Percentiles rank a stretch among this genome's conserved stretches.
Evolutionary conservation across 2,797 vertebrate genomes (phyloP).

Genomic region (Ceyx erithaca): DNA sequence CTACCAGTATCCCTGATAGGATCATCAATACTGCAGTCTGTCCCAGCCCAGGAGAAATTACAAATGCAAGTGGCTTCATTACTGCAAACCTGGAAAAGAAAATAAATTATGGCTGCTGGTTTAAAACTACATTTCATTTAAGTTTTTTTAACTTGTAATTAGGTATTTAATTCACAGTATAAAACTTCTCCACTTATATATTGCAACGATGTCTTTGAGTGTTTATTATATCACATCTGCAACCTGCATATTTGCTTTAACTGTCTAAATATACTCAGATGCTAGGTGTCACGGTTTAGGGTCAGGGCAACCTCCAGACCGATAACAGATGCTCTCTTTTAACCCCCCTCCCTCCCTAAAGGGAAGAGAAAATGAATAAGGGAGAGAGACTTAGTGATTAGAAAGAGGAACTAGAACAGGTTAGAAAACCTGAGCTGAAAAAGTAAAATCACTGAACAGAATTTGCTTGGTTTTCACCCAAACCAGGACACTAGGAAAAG

Average conservation of each 20-base stretch:
- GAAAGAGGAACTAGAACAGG: too few relatives aligned
- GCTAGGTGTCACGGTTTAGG: not conserved
- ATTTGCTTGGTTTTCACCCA: too few relatives aligned
- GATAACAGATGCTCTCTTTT: too few relatives aligned
- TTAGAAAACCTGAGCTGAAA: too few relatives aligned
- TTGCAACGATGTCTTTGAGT: not conserved
- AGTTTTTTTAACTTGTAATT: not conserved
- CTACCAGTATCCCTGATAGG: conserved; percentile 85
- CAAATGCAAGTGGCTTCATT: conserved; percentile 98
- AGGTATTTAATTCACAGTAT: not conserved
- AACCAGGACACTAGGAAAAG: not conserved
- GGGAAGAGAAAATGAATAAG: too few relatives aligned
- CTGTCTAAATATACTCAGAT: not conserved
- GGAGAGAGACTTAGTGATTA: too few relatives aligned
- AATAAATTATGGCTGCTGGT: not conserved
- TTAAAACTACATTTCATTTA: not conserved
- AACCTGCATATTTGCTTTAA: not conserved
- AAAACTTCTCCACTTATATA: not conserved
- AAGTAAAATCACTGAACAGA: too few relatives aligned
- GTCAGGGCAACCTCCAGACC: too few relatives aligned
- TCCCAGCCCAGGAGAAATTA: conserved; percentile 94
- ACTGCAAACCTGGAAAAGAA: conserved; percentile 90
- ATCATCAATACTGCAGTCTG: conserved; percentile 98
- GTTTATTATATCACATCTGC: not conserved
- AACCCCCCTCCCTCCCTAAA: too few relatives aligned